Percentiles rank a stretch among this genome's conserved stretches.
These are phyloP conservation scores for Meloidogyne hapla DNA, from an alignment of 1,140 invertebrate genomes.

Conservation along the genomic window DNA sequence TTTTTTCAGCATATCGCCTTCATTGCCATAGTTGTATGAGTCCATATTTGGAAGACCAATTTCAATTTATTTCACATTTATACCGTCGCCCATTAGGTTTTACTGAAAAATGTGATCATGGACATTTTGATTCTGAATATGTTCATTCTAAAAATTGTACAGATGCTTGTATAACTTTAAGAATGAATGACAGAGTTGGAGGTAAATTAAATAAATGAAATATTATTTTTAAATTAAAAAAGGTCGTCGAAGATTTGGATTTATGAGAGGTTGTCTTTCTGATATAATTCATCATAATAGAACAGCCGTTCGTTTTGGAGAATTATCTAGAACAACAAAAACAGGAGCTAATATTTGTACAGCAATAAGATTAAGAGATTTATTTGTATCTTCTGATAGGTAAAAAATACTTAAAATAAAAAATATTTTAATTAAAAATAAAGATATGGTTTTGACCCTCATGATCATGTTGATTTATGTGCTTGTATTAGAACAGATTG, in stretches of 20 bases:
- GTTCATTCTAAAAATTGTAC: conserved; percentile 59
- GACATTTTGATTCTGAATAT: conserved; percentile 56
- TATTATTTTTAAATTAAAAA: conserved; percentile 28
- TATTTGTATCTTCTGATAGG: conserved; percentile 24
- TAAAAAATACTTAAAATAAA: not conserved
- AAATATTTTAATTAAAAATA: conserved; percentile 40
- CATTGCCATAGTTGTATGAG: conserved; percentile 63
- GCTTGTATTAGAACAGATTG: conserved; percentile 47
- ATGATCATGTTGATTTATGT: conserved; percentile 53
- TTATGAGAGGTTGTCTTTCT: conserved; percentile 62
- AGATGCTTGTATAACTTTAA: conserved; percentile 60
- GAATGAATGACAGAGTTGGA: conserved; percentile 63
- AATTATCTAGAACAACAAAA: conserved; percentile 25
- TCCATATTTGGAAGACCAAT: conserved; percentile 61
- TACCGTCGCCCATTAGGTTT: conserved; percentile 59
- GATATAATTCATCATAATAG: conserved; percentile 62
- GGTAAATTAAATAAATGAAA: conserved; percentile 34
- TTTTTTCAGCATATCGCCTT: conserved; percentile 60
- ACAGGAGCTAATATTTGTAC: conserved; percentile 23
- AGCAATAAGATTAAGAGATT: conserved; percentile 28
- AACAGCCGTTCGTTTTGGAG: conserved; percentile 47
- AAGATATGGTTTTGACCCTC: conserved; percentile 52
- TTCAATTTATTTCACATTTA: conserved; percentile 58
- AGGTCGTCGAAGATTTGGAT: conserved; percentile 59
- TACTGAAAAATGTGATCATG: conserved; percentile 57